Evolutionary conservation across 2,888 invertebrate genomes (phyloP).

Genomic region (Drosophila robusta): DNA sequence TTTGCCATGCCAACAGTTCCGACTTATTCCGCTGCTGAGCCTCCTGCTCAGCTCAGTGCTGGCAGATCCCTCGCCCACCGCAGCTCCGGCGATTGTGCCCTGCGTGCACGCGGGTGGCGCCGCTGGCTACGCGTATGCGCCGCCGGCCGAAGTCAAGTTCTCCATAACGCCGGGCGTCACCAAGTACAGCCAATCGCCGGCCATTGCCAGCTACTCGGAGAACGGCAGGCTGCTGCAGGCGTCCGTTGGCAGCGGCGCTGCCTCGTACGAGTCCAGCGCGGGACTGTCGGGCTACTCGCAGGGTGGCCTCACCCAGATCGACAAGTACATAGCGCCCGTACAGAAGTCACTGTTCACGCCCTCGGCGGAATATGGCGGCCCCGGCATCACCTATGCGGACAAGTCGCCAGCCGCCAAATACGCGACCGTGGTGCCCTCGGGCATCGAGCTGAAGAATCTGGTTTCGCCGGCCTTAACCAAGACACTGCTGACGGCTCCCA

Average conservation of each 20-base stretch:
- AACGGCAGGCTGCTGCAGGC: conserved; percentile 84
- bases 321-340: conserved; percentile 74
- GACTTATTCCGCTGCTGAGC: conserved; percentile 77
- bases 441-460: conserved; percentile 87
- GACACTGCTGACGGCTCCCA: conserved; percentile 41
- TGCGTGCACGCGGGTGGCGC: conserved; percentile 75
- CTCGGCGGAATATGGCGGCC: conserved; percentile 82
- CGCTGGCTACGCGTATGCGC: conserved; percentile 87
- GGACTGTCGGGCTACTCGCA: conserved; percentile 79
- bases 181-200: conserved; percentile 77
- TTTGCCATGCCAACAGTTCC: conserved; percentile 41
- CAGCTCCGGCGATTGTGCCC: conserved; percentile 74
- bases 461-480: conserved; percentile 85
- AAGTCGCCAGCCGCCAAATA: conserved; percentile 84
- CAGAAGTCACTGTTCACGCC: conserved; percentile 74
- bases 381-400: conserved; percentile 82
- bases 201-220: conserved; percentile 79
- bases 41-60: conserved; percentile 69
- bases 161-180: conserved; percentile 83
- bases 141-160: conserved; percentile 86
- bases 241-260: conserved; percentile 77
- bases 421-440: conserved; percentile 85
- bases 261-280: conserved; percentile 78
- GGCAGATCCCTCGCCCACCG: conserved; percentile 70
- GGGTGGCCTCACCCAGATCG: conserved; percentile 64